phyloP scores from a whole-genome alignment of 2,888 invertebrate species.

The Lepidochitona cinerea region DNA sequence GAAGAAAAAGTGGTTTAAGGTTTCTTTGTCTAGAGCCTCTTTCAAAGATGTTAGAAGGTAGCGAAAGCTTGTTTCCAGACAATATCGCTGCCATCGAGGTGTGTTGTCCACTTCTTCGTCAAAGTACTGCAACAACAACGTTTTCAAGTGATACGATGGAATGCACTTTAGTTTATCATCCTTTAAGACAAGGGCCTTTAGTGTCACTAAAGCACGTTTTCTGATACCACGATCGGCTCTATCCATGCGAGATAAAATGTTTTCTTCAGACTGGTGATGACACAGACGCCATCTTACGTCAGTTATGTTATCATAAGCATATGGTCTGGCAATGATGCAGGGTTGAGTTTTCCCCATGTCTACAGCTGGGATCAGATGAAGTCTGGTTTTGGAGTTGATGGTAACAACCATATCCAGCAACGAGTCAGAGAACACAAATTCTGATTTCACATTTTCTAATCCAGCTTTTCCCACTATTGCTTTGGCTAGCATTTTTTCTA shows the following conservation, averaged over 20 bases:
- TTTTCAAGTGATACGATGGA: slow-evolving; percentile 32
- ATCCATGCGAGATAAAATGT: slow-evolving; percentile 27
- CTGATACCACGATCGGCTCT: slow-evolving; percentile 34
- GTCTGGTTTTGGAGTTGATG: background rate
- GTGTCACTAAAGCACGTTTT: slow-evolving; percentile 24
- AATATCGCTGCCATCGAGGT: slow-evolving; percentile 34
- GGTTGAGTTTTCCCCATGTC: background rate
- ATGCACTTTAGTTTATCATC: slow-evolving; percentile 32
- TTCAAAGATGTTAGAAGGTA: slow-evolving; percentile 24
- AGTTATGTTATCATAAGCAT: slow-evolving; percentile 29
- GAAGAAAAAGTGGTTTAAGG: slow-evolving; percentile 33
- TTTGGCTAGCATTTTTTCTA: background rate
- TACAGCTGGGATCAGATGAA: background rate
- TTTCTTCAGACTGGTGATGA: slow-evolving; percentile 13
- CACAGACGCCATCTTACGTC: slow-evolving; percentile 32
- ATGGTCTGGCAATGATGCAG: slow-evolving; percentile 4
- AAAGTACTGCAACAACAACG: slow-evolving; percentile 32
- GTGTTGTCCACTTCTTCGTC: slow-evolving; percentile 29
- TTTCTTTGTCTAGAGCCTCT: slow-evolving; percentile 1
- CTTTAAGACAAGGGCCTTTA: slow-evolving; percentile 24
- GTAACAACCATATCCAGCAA: background rate
- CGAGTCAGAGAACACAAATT: background rate
- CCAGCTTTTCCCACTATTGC: background rate
- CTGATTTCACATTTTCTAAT: background rate
- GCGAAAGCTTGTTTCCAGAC: slow-evolving; percentile 22